Base-by-base conservation (phyloP, 2,113 vertebrate genomes). In the Lasiurus cinereus region DNA sequence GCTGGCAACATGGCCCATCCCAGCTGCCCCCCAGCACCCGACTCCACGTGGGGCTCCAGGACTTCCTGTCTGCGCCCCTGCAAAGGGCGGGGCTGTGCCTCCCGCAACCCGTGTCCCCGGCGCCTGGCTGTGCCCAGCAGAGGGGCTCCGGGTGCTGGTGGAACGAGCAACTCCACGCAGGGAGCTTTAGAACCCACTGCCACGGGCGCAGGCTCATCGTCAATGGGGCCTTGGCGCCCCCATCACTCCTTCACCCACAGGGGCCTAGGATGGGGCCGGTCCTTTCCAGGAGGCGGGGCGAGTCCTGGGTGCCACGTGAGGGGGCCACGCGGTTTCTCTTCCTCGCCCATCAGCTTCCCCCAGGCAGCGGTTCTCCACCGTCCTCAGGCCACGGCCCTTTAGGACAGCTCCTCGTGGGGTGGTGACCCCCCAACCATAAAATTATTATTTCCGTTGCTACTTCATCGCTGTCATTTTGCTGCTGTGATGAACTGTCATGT, bases 151-250 rank as follows among this genome's bases (percentile, higher is more conserved):
- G 4, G 16, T 36, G 18, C 70, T 24, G 83, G 46, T 1, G n/a
- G 33, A 52, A 73, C 10, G 8, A 43, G 84, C 7, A 21, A 72
- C 18, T 52, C 66, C 29, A 27, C 11, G 9, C 12, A 16, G 5
- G 76, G 29, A 56, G 69, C 36, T 62, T 79, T 24, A 62, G 59
- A 12, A 21, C 24, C 24, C 24, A 12, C 22, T 52, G 8, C 7
- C 22, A 2, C 0, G 8, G 36, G 48, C 66, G 5, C 27, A 24
- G 83, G 52, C 10, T 18, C 59, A 19, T 36, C 2, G 67, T 33
- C 13, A 1, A 21, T 3, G 16, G n/a, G 36, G 62, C 4, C 54
- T 9, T 0, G 11, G 46, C 0, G 9, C 56, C 52, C 52, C 52
- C 8, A 0, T 15, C 0, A 1, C 7, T 6, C 31, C 79, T 33